Evolutionary conservation across 64 coral and sea anemone species (phyloP), one percentile per base, ranked within the genome.

Genomic region (Pocillopora damicornis): DNA sequence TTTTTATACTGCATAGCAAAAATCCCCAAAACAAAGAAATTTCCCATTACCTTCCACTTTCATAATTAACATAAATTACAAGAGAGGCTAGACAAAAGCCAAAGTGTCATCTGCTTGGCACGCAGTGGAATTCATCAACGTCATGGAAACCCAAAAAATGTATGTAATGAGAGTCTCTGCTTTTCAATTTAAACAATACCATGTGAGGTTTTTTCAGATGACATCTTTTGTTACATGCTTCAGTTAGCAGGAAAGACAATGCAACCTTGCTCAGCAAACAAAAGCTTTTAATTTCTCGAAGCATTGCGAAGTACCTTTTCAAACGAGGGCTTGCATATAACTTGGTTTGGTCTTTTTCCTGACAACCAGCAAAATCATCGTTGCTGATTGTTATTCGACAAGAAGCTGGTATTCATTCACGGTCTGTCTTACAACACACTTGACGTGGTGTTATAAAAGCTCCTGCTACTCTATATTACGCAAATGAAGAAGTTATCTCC

Each of bases 401-500:
- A 7, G 42, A 51, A 51, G 42, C 7, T 51, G 42, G 42, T 51
- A 51, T 51, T 51, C 42, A 51, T 51, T 51, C 42, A 51, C 42
- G 42, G 42, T 51, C 42, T 51, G 42, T 7, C 42, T 51, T 51
- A 51, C 42, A 51, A 51, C 42, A 51, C 42, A 51, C 7, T 51
- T 51, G 42, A 51, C 42, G 42, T 51, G 42, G 42, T 51, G 42
- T 51, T 51, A 67, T 67, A 67, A 67, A 67, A 67, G 4, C 16
- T 18, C 16, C 17, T 20, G 22, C 16, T 1, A 67, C 16, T 16
- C 22, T 18, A 67, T 20, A 67, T 15, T 25, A 30, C 18, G 67
- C 22, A n/a, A 56, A 79, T 79, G 77, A 79, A 79, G 77, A 79
- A 79, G 77, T 79, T 79, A 60, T 79, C 77, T 57, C 77, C 77